Percentiles rank a stretch among this genome's conserved stretches.
Evolutionary conservation across 2,888 invertebrate species (phyloP).

Genomic region (Tyria jacobaeae): DNA sequence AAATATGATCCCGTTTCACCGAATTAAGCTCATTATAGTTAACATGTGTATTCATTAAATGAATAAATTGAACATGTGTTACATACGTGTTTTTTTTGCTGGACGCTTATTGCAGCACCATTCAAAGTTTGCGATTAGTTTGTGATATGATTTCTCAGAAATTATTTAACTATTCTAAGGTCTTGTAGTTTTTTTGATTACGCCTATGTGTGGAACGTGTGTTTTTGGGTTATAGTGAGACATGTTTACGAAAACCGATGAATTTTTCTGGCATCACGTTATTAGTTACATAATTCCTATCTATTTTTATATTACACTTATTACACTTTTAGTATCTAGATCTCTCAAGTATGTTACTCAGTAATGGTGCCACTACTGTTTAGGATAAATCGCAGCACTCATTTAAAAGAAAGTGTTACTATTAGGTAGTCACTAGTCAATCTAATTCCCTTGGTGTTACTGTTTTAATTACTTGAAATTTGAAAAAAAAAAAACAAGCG

Average conservation of each 20-base stretch:
- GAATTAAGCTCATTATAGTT: conserved; percentile 2
- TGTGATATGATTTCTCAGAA: background rate
- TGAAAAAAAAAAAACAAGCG: background rate
- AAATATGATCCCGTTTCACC: conserved; percentile 16
- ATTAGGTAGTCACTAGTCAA: too few species aligned
- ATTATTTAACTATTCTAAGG: background rate
- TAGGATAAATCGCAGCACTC: too few species aligned
- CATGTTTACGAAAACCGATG: background rate
- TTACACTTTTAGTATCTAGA: too few species aligned
- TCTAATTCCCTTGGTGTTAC: background rate
- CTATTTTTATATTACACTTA: too few species aligned
- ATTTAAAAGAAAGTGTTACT: too few species aligned
- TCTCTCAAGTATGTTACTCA: too few species aligned
- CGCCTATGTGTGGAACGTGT: too few species aligned
- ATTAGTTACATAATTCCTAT: background rate
- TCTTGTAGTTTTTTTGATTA: background rate
- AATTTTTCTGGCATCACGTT: background rate
- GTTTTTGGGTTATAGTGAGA: background rate
- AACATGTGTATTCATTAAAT: conserved; percentile 4
- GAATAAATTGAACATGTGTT: conserved; percentile 4
- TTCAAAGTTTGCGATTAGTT: background rate
- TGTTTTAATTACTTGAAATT: background rate
- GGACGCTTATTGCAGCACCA: conserved; percentile 5
- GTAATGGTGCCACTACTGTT: too few species aligned
- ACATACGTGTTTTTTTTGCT: conserved; percentile 3